These are phyloP conservation scores for Neoaliturus tenellus DNA, from an alignment of 2,888 invertebrate species.

Conservation along the genomic window DNA sequence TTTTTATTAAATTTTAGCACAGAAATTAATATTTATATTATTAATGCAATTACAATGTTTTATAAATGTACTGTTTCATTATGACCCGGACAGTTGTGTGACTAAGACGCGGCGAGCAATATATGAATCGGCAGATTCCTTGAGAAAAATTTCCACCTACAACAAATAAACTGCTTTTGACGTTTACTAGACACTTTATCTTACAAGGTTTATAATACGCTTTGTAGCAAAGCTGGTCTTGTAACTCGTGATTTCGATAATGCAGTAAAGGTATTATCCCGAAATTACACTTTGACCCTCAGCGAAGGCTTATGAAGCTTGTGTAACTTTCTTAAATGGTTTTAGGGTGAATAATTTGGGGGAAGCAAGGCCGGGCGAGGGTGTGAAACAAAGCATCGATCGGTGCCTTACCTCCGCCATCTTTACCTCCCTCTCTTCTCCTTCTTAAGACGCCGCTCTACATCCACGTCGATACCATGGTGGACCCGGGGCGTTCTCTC, in stretches of 20 bases:
- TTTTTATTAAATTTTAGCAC: too few relatives aligned
- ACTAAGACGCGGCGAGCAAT: too few relatives aligned
- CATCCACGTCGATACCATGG: not conserved
- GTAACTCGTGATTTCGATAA: conserved; percentile 19
- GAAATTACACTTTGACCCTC: conserved; percentile 32
- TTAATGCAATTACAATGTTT: too few relatives aligned
- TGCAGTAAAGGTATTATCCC: conserved; percentile 35
- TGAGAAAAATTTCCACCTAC: too few relatives aligned
- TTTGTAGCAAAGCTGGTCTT: not conserved
- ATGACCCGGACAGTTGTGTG: too few relatives aligned
- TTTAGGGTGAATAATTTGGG: conserved; percentile 43
- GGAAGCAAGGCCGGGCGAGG: conserved; percentile 42
- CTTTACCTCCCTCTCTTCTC: conserved; percentile 33
- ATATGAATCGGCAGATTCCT: too few relatives aligned
- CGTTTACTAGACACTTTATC: too few relatives aligned
- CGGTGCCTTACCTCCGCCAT: conserved; percentile 45
- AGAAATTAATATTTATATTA: too few relatives aligned
- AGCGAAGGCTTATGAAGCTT: conserved; percentile 29
- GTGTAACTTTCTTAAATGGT: conserved; percentile 47
- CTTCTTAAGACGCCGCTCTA: conserved; percentile 44
- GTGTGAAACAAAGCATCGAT: conserved; percentile 45
- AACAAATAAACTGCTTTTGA: too few relatives aligned
- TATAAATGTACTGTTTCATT: too few relatives aligned
- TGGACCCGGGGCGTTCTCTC: not conserved
- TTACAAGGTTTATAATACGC: too few relatives aligned